Base-by-base conservation (phyloP, 2,888 invertebrate genomes). In the Oegoconia quadripuncta region DNA sequence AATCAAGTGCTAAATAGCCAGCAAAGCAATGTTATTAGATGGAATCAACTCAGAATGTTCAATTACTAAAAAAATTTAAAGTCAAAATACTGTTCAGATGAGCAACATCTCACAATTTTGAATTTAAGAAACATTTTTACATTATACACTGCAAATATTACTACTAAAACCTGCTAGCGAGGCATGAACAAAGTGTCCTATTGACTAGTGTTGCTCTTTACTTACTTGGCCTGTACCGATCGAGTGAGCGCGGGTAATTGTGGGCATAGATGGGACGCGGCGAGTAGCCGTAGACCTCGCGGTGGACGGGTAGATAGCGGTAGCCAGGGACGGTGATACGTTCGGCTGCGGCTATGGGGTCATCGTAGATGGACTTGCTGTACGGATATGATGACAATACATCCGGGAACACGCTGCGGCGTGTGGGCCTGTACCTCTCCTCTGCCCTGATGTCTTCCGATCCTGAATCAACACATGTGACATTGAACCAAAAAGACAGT, bases 401-500 rank as follows among this genome's bases (percentile, higher is more conserved):
- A 71, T 94, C 92, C 58, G 94, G 94, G 82, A 91, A 92, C 64
- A 93, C 93, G 87, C 93, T 93, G 82, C 92, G 91, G 77, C 91
- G 90, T 41, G 92, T 88, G 8, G 87, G 87, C 80, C 91, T 91
- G 72, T 94, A 93, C 74, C 93, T 89, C 68, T 96, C 96, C 73
- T 94, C 94, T 59, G 96, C 96, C 79, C 95, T 93, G 89, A 96
- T 93, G 89, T 96, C 96, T 87, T 96, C 95, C 73, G 96, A 95
- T 88, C 96, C 96, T 95, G 69, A n/a, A n/a, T n/a, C n/a, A n/a
- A n/a, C n/a, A n/a, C n/a, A n/a, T n/a, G 5, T 11, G 11, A 25
- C 25, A n/a, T 25, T 11, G 25, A n/a, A n/a, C n/a, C n/a, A n/a
- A n/a, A n/a, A n/a, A n/a, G n/a, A n/a, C n/a, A n/a, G n/a, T n/a